phyloP scores from a whole-genome alignment of 2,797 vertebrate genomes.

The Oophaga sylvatica region DNA sequence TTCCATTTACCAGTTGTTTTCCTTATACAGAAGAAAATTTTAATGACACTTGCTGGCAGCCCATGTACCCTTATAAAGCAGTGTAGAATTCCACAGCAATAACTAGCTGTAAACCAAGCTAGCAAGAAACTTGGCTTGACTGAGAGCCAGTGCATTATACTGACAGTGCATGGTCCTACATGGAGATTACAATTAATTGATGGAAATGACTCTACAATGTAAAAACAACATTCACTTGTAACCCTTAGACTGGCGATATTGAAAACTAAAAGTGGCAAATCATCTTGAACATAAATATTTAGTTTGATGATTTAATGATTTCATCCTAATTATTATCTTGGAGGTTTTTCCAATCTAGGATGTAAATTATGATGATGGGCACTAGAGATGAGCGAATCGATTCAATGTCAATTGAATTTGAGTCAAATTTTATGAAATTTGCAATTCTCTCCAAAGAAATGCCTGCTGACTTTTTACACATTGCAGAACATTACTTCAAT shows the following conservation, averaged over 20 bases:
- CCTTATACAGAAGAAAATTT: constrained; percentile 16
- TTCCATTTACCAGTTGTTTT: not conserved
- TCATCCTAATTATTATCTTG: not conserved
- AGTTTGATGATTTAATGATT: not conserved
- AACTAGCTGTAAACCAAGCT: constrained; percentile 43
- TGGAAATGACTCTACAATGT: constrained; percentile 42
- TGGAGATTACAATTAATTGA: constrained; percentile 37
- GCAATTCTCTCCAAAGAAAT: too few relatives aligned
- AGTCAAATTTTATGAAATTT: too few relatives aligned
- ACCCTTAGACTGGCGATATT: not conserved
- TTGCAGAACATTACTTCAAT: too few relatives aligned
- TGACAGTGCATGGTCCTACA: not conserved
- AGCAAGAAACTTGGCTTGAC: constrained; percentile 35
- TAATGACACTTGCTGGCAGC: constrained; percentile 17
- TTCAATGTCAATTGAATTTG: too few relatives aligned
- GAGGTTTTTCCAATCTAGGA: not conserved
- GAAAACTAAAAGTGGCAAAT: not conserved
- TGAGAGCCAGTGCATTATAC: constrained; percentile 1
- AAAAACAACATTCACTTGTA: not conserved
- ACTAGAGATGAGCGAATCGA: too few relatives aligned
- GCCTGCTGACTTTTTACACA: too few relatives aligned
- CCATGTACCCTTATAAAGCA: constrained; percentile 50
- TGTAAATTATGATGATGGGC: not conserved
- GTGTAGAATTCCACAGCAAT: constrained; percentile 19
- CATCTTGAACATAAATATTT: not conserved